Base-by-base conservation (phyloP, 2,113 vertebrate species). In the Chloropsis hardwickii region DNA sequence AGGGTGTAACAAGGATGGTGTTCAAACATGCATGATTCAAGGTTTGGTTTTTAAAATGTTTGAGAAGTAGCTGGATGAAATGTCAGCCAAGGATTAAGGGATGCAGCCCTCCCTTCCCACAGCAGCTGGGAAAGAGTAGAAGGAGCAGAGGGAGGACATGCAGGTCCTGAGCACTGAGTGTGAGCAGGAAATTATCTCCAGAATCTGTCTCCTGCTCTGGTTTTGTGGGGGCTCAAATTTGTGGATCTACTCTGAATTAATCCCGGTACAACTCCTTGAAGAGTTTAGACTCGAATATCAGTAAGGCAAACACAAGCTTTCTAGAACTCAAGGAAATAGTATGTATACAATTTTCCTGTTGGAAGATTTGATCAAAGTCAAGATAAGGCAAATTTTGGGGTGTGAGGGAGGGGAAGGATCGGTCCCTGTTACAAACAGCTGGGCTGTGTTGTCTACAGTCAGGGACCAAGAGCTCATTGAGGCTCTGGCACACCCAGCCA, bases 91-190 rank as follows among this genome's bases (percentile, higher is more conserved):
- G 77, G 57, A 50, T 79, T 14, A 6, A 64, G 27, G 3, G 40
- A 60, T 39, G 2, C 28, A 81, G 23, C 53, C 13, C 18, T 47
- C 20, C 67, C 44, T 44, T 28, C 72, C 45, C 71, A 3, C 64
- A 28, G 24, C 58, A 22, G 65, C 74, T 15, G 22, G 73, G 40
- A 28, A 47, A n/a, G 20, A 28, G 15, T 1, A 16, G 51, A 2
- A 16, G 13, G 47, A 15, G 80, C n/a, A 6, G 64, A 3, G 5
- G 4, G 28, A 72, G 48, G 35, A 31, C 3, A 0, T 0, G 9
- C 14, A 4, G 66, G 17, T 31, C 33, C 47, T 29, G 4, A 14
- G 37, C 57, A 15, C 29, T 11, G 3, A 3, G 3, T 2, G 17
- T 3, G 6, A 51, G 69, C 65, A 69, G 64, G 78, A 16, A 44